A percentile compares a stretch with the other conserved stretches of the same genome.
Evolutionary conservation across 1,140 invertebrate genomes (phyloP).

Genomic region (Pseudomyrmex dendroicus): DNA sequence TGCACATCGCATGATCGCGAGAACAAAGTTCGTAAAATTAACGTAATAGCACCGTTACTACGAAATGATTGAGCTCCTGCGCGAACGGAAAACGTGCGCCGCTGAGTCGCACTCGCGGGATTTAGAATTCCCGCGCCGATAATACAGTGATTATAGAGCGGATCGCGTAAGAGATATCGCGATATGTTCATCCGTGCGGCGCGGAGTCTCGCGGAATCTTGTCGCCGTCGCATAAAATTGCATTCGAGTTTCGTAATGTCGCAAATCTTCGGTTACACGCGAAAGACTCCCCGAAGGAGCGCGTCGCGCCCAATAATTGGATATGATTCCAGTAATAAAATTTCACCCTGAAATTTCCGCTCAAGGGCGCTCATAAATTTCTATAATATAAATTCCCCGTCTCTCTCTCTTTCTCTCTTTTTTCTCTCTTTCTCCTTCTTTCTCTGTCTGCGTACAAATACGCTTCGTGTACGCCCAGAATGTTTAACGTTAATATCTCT

Average conservation of each 20-base stretch:
- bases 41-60: constrained; percentile 25
- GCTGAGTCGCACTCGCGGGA: neutral
- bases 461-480: constrained; percentile 10
- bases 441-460: neutral
- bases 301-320: constrained; percentile 43
- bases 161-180: constrained; percentile 1
- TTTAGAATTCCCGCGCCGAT: constrained; percentile 9
- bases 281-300: constrained; percentile 16
- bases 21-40: constrained; percentile 37
- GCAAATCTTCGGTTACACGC: constrained; percentile 27
- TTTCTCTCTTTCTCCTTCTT: no score
- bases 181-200: constrained; percentile 6
- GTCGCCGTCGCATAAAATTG: constrained; percentile 20
- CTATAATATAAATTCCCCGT: constrained; percentile 55
- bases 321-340: constrained; percentile 51
- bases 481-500: constrained; percentile 51
- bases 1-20: neutral
- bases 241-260: constrained; percentile 39
- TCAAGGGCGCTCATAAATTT: constrained; percentile 51
- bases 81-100: neutral
- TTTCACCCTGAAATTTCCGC: constrained; percentile 34
- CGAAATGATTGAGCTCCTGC: neutral
- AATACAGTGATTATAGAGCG: constrained; percentile 34
- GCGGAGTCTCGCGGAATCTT: constrained; percentile 7
- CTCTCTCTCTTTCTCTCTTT: no score